Conservation (phyloP, 2,797 vertebrate genomes). For the Megalops cyprinoides region DNA sequence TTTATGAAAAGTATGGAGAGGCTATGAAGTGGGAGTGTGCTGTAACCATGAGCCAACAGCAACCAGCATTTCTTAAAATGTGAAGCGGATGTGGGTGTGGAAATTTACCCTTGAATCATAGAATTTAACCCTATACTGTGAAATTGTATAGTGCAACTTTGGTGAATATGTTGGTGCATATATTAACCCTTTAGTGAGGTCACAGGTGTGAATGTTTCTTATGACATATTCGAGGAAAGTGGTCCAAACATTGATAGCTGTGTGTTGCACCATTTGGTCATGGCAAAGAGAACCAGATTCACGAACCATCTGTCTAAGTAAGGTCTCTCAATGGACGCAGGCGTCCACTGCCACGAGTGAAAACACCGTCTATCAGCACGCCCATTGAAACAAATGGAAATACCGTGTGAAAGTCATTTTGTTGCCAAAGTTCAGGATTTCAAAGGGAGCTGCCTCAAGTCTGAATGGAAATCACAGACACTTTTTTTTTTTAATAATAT, state of each 20-base stretch:
- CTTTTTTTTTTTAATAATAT: constrained; percentile 14
- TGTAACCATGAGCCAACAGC: not conserved
- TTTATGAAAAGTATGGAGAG: no score
- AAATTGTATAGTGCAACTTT: no score
- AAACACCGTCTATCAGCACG: constrained; percentile 7
- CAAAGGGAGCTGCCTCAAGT: not conserved
- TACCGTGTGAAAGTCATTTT: constrained; percentile 12
- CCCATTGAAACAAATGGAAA: constrained; percentile 1
- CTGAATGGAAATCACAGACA: constrained; percentile 24
- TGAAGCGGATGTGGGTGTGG: no score
- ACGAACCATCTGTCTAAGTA: not conserved
- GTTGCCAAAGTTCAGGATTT: constrained; percentile 15
- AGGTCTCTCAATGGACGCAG: not conserved
- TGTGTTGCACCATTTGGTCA: not conserved
- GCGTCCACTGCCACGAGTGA: constrained; percentile 18
- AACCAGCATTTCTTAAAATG: not conserved
- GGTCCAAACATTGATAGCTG: not conserved
- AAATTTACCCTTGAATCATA: no score
- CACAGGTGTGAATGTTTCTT: not conserved
- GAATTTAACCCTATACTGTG: no score
- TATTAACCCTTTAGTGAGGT: not conserved
- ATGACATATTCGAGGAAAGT: not conserved
- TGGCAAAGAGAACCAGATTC: not conserved
- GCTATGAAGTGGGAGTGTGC: no score
- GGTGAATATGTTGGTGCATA: no score